Evolutionary conservation across 2,113 vertebrate species (phyloP), one percentile per base, ranked within the genome.

Genomic region (Notothenia rossii): DNA sequence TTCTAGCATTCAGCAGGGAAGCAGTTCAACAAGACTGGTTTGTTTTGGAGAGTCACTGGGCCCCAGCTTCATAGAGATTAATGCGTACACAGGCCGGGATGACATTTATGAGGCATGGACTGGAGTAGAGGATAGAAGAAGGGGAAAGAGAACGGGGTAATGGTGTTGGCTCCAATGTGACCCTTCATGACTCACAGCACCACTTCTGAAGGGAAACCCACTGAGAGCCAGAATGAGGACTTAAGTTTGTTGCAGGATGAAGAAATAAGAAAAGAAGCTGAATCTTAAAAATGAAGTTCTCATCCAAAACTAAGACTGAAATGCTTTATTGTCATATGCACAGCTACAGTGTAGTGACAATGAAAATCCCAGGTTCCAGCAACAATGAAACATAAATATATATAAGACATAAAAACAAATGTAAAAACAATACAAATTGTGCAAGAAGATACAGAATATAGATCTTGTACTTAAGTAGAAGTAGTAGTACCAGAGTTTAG

Each of bases 91-190:
- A 77, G 85, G 86, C 82, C 75, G 77, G 80, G 85, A 91, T 93
- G 94, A 92, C 92, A 93, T 94, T 94, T 94, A 93, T 93, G 92
- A 93, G 91, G 83, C 84, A 85, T 48, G 62, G 75, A 51, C 67
- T 65, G 72, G 71, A 82, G 83, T 81, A 45, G 80, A 83, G 78
- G 75, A 74, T 51, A 51, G 80, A 79, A 78, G 67, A 71, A 74
- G 76, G 62, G 81, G 88, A 85, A 89, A 84, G 63, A 18, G 72
- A 53, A 29, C 45, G 12, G 72, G 45, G 66, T 75, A 56, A 63
- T 53, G 61, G 82, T 67, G 81, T 62, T 75, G 86, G 79, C 87
- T 89, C 82, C 78, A 75, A 86, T 73, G 70, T 67, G 72, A 83
- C 49, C 70, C 65, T 71, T 64, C 67, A 69, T 54, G 70, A 79